Percentiles rank a stretch among this genome's conserved stretches.
phyloP scores from a whole-genome alignment of 2,888 invertebrate species.

The Bellardia pandia region DNA sequence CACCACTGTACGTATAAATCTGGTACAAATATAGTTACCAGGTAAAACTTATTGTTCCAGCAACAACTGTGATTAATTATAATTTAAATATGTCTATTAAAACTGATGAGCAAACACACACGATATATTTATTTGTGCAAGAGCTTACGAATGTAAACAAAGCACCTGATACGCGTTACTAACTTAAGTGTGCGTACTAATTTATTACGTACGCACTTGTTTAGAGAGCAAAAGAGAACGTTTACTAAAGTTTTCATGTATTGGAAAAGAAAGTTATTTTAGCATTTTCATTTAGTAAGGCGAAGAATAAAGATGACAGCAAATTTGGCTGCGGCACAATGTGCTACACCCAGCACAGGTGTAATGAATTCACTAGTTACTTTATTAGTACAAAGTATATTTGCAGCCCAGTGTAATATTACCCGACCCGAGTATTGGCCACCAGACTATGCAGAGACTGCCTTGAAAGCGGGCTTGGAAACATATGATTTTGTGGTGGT shows the following conservation, averaged over 20 bases:
- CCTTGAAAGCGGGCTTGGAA: constrained; percentile 72
- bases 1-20: too few species aligned
- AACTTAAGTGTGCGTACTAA: too few species aligned
- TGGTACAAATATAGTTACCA: too few species aligned
- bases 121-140: too few species aligned
- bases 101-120: not conserved
- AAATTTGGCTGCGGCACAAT: constrained; percentile 59
- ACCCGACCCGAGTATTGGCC: constrained; percentile 85
- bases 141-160: too few species aligned
- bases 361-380: constrained; percentile 84
- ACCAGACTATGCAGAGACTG: constrained; percentile 79
- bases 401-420: constrained; percentile 86
- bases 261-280: not conserved
- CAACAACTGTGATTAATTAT: not conserved
- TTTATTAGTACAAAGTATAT: constrained; percentile 85
- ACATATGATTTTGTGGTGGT: constrained; percentile 86
- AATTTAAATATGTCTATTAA: not conserved
- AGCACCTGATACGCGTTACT: too few species aligned
- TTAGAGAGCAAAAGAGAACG: too few species aligned
- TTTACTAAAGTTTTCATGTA: not conserved
- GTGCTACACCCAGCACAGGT: constrained; percentile 76
- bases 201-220: too few species aligned
- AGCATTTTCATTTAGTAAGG: not conserved
- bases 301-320: constrained; percentile 10
- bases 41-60: too few species aligned